Conservation (phyloP, 2,888 invertebrate species). For the Archaeoteleia sp. region DNA sequence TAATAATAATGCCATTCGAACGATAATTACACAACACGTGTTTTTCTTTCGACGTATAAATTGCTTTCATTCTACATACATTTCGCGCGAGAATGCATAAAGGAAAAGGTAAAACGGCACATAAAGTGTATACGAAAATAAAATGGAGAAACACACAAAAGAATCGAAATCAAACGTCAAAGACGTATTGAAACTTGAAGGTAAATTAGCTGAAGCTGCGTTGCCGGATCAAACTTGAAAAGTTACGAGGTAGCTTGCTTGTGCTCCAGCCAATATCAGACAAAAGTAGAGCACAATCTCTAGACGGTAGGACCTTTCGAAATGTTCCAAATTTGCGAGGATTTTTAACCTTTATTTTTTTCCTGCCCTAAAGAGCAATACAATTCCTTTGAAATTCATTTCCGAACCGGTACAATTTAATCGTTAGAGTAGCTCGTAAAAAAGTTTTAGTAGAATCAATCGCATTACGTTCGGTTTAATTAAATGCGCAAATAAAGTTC, state of each 20-base stretch:
- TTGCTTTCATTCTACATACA: no score
- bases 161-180: slow-evolving; percentile 23
- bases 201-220: slow-evolving; percentile 28
- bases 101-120: slow-evolving; percentile 2
- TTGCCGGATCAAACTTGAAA: slow-evolving; percentile 14
- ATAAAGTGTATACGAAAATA: not conserved
- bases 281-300: slow-evolving; percentile 24
- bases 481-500: no score
- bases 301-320: slow-evolving; percentile 21
- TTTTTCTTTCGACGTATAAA: no score
- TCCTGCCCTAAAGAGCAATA: slow-evolving; percentile 7
- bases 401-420: no score
- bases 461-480: no score
- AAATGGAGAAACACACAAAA: slow-evolving; percentile 4
- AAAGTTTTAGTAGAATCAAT: no score
- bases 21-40: no score
- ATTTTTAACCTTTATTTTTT: slow-evolving; percentile 30
- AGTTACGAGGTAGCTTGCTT: slow-evolving; percentile 21
- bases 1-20: no score
- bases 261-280: slow-evolving; percentile 16
- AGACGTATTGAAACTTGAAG: slow-evolving; percentile 15
- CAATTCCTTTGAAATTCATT: no score
- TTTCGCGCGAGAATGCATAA: slow-evolving; percentile 6
- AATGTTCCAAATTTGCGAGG: slow-evolving; percentile 6
- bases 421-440: no score